These are phyloP conservation scores for Rafetus swinhoei DNA, from an alignment of 2,113 vertebrate species.

Conservation along the genomic window DNA sequence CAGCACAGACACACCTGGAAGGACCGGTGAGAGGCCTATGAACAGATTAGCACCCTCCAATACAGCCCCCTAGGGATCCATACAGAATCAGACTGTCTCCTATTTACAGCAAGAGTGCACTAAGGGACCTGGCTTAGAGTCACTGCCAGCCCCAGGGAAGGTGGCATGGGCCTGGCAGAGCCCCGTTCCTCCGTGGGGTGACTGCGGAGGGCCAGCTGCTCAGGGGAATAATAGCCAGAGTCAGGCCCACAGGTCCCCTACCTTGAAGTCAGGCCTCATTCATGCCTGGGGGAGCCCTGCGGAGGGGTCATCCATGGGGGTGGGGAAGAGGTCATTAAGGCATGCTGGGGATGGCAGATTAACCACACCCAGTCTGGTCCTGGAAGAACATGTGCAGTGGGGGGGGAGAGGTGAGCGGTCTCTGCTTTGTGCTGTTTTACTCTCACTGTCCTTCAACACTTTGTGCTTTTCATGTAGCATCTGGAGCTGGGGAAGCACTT, in stretches of 20 bases:
- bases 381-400: not conserved
- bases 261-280: not conserved
- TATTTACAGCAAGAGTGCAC: not conserved
- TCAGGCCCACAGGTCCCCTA: not conserved
- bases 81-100: not conserved
- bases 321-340: not conserved
- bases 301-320: not conserved
- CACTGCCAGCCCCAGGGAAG: not conserved
- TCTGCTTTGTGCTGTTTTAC: not conserved
- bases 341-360: not conserved
- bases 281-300: not conserved
- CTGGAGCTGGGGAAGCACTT: not conserved
- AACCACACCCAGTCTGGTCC: not conserved
- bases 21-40: slow-evolving; percentile 59
- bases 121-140: not conserved
- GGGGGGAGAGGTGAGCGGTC: not conserved
- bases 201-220: not conserved
- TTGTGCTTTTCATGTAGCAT: not conserved
- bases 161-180: not conserved
- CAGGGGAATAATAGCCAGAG: not conserved
- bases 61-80: not conserved
- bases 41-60: not conserved
- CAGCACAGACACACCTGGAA: slow-evolving; percentile 50
- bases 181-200: not conserved
- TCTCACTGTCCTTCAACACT: not conserved